Evolutionary conservation across 1,140 invertebrate genomes (phyloP), one percentile per base, ranked within the genome.

Genomic region (Parapsyche elsis): DNA sequence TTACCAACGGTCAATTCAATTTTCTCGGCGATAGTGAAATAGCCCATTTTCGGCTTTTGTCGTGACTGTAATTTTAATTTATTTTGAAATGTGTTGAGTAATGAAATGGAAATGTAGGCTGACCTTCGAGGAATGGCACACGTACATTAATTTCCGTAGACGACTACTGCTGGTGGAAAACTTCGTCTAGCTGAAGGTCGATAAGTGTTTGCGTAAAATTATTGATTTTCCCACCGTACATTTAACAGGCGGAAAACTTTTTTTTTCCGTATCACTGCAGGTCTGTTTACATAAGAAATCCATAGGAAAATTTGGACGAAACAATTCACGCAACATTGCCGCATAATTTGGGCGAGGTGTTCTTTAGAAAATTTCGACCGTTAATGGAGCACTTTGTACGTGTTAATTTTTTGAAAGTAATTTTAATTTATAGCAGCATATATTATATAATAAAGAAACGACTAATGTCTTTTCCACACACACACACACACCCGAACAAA

Each of bases 71-170:
- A 53, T 46, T 46, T 12, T 7, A 46, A 46, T 38, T 38, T 38
- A 61, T 21, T 61, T 61, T 5, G 24, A 67, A 26, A 67, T 67
- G 64, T 67, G 21, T 24, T 67, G 12, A 23, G 21, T 24, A 67
- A 67, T 30, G 64, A 67, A 67, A 67, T 67, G 64, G 64, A 67
- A 67, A 67, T 67, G 23, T 67, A 67, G 64, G 12, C 21, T 23
- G 64, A 30, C 64, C 64, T 67, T 67, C 64, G 21, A 10, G n/a
- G 12, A 67, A 67, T 67, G 64, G 21, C 16, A 19, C 16, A 61
- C 57, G 57, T 61, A 61, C 57, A 21, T 61, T 61, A 61, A 61
- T 61, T 61, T 61, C 16, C 57, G 57, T 61, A 61, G 57, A 61
- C 57, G 57, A 61, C 16, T 61, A 38, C 30, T 7, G 30, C 30